A percentile compares a stretch with the other conserved stretches of the same genome.
Evolutionary conservation across 2,797 vertebrate species (phyloP).

Genomic region (Distichodus sexfasciatus): DNA sequence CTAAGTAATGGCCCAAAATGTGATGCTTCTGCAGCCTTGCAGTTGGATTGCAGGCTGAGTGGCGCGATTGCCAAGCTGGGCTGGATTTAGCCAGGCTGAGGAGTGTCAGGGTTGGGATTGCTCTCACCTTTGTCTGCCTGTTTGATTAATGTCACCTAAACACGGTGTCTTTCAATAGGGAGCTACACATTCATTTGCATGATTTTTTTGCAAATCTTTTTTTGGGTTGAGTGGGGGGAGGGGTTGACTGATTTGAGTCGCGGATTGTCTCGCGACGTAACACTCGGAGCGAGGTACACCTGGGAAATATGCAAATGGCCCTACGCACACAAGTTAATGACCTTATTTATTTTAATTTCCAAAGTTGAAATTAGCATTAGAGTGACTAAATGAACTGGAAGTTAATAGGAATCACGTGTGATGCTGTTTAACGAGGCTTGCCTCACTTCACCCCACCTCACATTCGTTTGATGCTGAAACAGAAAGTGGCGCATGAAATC

Average conservation of each 20-base stretch:
- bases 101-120: slow-evolving; percentile 77
- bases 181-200: slow-evolving; percentile 78
- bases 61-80: too few species aligned
- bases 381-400: slow-evolving; percentile 70
- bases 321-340: slow-evolving; percentile 68
- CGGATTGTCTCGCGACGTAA: slow-evolving; percentile 63
- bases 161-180: slow-evolving; percentile 79
- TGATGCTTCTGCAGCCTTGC: background rate
- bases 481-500: slow-evolving; percentile 12
- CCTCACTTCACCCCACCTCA: background rate
- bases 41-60: slow-evolving; percentile 55
- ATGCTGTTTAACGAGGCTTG: slow-evolving; percentile 54
- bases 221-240: background rate
- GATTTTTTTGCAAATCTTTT: slow-evolving; percentile 81
- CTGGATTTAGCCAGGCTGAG: slow-evolving; percentile 43
- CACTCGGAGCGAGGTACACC: slow-evolving; percentile 75
- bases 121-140: slow-evolving; percentile 82
- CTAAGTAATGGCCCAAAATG: too few species aligned
- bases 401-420: slow-evolving; percentile 71
- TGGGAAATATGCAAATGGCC: slow-evolving; percentile 79
- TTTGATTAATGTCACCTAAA: slow-evolving; percentile 86
- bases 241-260: slow-evolving; percentile 70
- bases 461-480: background rate
- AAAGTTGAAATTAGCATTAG: slow-evolving; percentile 79
- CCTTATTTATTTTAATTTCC: slow-evolving; percentile 83